Conservation (phyloP, 1,140 invertebrate genomes). For the Aleiodes sp. region DNA sequence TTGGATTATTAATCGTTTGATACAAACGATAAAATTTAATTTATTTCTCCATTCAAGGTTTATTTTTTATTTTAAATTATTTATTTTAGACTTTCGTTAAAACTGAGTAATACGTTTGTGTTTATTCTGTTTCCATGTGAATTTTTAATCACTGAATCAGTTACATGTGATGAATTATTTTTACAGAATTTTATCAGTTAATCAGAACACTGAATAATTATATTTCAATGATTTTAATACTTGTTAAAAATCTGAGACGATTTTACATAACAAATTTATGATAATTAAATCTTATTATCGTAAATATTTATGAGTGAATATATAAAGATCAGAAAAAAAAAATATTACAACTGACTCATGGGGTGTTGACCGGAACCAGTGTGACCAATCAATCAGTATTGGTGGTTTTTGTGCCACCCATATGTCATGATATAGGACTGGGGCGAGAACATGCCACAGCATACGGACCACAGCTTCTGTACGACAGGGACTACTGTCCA, state of each 20-base stretch:
- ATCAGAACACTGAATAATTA: no score
- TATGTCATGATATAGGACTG: conserved; percentile 55
- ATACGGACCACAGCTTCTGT: conserved; percentile 57
- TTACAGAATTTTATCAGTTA: no score
- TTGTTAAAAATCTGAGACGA: no score
- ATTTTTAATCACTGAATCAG: no score
- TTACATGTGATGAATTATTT: no score
- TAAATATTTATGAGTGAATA: background rate
- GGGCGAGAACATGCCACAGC: conserved; percentile 56
- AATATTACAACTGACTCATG: background rate
- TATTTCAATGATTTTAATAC: no score
- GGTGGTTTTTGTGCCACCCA: conserved; percentile 62
- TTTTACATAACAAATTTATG: no score
- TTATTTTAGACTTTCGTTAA: background rate
- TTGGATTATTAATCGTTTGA: conserved; percentile 9
- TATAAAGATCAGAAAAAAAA: background rate
- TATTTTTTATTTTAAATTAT: no score
- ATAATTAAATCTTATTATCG: background rate
- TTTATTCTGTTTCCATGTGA: no score
- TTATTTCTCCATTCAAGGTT: background rate
- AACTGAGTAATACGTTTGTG: background rate
- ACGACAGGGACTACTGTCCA: conserved; percentile 43
- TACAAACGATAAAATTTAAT: conserved; percentile 10
- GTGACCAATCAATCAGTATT: conserved; percentile 65
- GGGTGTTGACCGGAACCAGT: conserved; percentile 47